Percentiles rank a stretch among this genome's conserved stretches.
These are phyloP conservation scores for Lacanobia wlatinum DNA, from an alignment of 2,888 invertebrate species.

Conservation along the genomic window DNA sequence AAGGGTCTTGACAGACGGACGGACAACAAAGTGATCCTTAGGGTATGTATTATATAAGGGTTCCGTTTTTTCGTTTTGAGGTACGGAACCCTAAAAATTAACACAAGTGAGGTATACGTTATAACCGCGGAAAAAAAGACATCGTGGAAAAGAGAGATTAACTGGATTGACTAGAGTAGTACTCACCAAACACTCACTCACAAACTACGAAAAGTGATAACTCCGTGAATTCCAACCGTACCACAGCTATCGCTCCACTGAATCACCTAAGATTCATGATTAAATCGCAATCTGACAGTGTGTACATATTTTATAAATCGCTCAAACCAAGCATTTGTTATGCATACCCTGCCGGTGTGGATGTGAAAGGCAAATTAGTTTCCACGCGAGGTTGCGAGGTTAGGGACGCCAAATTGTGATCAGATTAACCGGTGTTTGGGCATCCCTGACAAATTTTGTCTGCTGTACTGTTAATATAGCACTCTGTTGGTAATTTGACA, in stretches of 20 bases:
- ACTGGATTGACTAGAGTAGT: no score
- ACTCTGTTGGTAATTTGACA: conserved; percentile 24
- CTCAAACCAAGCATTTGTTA: conserved; percentile 80
- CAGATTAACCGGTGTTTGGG: conserved; percentile 69
- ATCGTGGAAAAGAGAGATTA: no score
- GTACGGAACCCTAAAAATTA: no score
- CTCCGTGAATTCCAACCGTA: conserved; percentile 13
- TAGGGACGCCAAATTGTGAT: conserved; percentile 65
- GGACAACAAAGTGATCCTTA: no score
- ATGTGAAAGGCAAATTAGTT: conserved; percentile 79
- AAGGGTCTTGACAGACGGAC: no score
- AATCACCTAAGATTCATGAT: conserved; percentile 74
- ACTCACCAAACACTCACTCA: background rate
- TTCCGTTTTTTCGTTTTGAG: no score
- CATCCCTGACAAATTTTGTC: conserved; percentile 59
- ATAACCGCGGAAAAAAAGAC: no score
- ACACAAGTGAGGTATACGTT: no score
- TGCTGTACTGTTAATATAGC: conserved; percentile 43
- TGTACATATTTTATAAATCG: conserved; percentile 86
- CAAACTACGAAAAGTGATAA: conserved; percentile 21
- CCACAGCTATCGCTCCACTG: conserved; percentile 16
- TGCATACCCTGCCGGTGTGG: conserved; percentile 76
- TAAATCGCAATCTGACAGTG: conserved; percentile 80
- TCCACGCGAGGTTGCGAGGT: conserved; percentile 69
- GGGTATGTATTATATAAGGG: no score